Evolutionary conservation across 2,113 vertebrate genomes (phyloP), one percentile per base, ranked within the genome.

Genomic region (Salvelinus fontinalis): DNA sequence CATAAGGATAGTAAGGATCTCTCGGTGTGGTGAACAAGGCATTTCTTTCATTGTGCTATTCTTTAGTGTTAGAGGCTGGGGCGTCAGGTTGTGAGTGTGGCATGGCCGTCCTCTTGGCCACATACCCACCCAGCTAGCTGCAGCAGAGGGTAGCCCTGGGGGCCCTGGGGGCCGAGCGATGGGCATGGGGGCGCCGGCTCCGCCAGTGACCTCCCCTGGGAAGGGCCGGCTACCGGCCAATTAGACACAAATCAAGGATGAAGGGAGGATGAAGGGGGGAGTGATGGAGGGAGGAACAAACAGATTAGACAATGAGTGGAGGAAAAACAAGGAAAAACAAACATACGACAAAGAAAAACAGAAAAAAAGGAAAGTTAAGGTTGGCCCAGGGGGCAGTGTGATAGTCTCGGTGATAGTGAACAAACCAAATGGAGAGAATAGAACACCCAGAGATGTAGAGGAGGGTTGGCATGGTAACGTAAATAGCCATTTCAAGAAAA

Each of bases 71-170:
- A 26, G 62, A 24, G 62, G 62, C 20, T 22, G 62, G 62, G 20
- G 20, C 69, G 60, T 85, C 83, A 87, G 75, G 79, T 87, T 67
- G 75, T 83, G 75, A 81, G 75, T 74, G 79, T 80, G 71, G 77
- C 80, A 78, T 79, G 83, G 71, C 84, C 78, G 68, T 89, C 86
- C 76, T 86, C 86, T 74, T 81, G 81, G 81, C 84, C 54, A 57
- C 54, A 57, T 7, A 82, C 80, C 88, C 88, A 90, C 73, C 85
- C 39, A 44, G 39, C 84, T 77, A 88, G 83, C 80, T 89, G 89
- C 84, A 90, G 83, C 80, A 90, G 83, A 18, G 89, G 89, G 79
- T 86, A 90, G 74, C 86, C 84, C 76, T 85, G 85, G 57, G 81
- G 74, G 67, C 67, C 75, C 65, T 85, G 79, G 11, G 54, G 18